Evolutionary conservation across 1,140 invertebrate species (phyloP), one percentile per base, ranked within the genome.

Genomic region (Ceratina calcarata): DNA sequence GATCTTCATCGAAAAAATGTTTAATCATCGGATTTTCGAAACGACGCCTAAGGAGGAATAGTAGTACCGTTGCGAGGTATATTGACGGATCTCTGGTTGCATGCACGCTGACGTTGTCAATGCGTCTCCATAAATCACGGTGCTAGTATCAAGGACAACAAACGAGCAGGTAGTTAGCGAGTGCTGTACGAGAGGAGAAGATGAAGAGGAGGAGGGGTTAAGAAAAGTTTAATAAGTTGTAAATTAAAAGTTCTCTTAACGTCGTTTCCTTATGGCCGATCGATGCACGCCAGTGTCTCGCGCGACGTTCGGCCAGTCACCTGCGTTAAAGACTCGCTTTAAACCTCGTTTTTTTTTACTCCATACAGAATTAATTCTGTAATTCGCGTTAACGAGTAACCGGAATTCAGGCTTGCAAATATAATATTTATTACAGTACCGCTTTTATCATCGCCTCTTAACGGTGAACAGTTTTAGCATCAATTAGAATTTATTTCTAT

Each of bases 151-250:
- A 84, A 89, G 87, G 84, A 89, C 87, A 83, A 83, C 77, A 62
- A 81, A 82, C 74, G 81, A n/a, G 22, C 68, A 69, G 71, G 72
- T 74, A 80, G 70, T 79, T 80, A 83, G 70, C 73, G 76, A 85
- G 18, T 80, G n/a, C n/a, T n/a, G n/a, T n/a, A n/a, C n/a, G n/a
- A n/a, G n/a, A n/a, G n/a, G n/a, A n/a, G n/a, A n/a, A n/a, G n/a
- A n/a, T n/a, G n/a, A n/a, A n/a, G n/a, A n/a, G n/a, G n/a, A n/a
- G n/a, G n/a, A n/a, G n/a, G n/a, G n/a, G n/a, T n/a, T n/a, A 22
- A 64, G 62, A 89, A 86, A 89, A 89, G 86, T 90, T 88, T 89
- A 88, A 89, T 89, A 89, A 88, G 80, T 86, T 88, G 72, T 91
- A 90, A 91, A 91, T 90, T 89, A 88, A 88, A 91, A 89, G 82